These are phyloP conservation scores for Xanthorhoe designata DNA, from an alignment of 2,888 invertebrate species.

Conservation along the genomic window DNA sequence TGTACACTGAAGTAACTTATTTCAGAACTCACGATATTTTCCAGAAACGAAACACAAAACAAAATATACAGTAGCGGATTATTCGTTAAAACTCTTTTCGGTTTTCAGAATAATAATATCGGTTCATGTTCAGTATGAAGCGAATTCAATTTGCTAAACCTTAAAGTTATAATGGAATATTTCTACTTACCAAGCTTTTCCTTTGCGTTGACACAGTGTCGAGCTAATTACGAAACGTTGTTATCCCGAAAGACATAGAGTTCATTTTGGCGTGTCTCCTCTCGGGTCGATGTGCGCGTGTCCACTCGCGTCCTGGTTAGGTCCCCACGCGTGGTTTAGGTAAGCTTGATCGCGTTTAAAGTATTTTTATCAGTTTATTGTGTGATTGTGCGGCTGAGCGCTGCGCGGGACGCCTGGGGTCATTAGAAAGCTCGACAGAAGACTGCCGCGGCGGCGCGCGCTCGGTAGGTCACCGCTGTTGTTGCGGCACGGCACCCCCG, in stretches of 20 bases:
- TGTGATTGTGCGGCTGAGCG: constrained; percentile 60
- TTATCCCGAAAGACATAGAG: constrained; percentile 71
- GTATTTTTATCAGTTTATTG: constrained; percentile 64
- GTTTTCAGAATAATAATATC: constrained; percentile 6
- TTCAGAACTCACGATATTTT: background rate
- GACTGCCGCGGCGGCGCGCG: constrained; percentile 85
- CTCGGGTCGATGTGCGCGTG: constrained; percentile 65
- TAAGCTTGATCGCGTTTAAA: constrained; percentile 64
- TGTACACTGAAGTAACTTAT: background rate
- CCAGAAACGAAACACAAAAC: background rate
- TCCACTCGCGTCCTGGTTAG: constrained; percentile 56
- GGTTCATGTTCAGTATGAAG: background rate
- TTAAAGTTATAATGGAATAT: constrained; percentile 57
- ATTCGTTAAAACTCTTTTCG: background rate
- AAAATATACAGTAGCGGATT: background rate
- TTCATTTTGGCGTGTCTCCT: constrained; percentile 69
- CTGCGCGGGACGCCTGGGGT: constrained; percentile 82
- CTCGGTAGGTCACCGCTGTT: constrained; percentile 79
- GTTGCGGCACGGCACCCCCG: constrained; percentile 77
- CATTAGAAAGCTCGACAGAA: constrained; percentile 83
- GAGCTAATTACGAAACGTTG: constrained; percentile 72
- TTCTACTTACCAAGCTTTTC: constrained; percentile 65
- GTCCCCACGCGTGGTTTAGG: constrained; percentile 68
- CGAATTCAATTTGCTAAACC: constrained; percentile 22
- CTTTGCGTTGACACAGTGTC: constrained; percentile 60